These are phyloP conservation scores for Parazoanthus swiftii DNA, from an alignment of 92 coral and sea anemone genomes.

Conservation along the genomic window DNA sequence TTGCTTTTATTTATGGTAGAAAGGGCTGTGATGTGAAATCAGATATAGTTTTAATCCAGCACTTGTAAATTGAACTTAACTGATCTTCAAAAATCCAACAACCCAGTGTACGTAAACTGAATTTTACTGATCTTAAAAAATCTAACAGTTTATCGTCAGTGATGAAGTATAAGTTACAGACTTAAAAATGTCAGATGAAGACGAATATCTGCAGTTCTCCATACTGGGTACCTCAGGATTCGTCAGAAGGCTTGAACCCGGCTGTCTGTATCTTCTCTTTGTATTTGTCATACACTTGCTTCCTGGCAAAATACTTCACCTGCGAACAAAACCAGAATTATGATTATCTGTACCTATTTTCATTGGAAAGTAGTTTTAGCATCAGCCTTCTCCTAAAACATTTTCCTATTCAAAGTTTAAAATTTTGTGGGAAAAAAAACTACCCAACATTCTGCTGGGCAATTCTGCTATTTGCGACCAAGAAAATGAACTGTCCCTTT, in stretches of 20 bases:
- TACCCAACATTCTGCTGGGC: no score
- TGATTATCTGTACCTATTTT: no score
- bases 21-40: no score
- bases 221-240: background rate
- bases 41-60: background rate
- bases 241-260: conserved; percentile 35
- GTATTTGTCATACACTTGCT: conserved; percentile 42
- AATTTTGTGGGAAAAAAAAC: no score
- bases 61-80: background rate
- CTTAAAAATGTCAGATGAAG: background rate
- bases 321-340: background rate
- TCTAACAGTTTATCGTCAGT: background rate
- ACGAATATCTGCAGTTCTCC: background rate
- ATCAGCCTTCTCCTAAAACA: background rate
- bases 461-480: no score
- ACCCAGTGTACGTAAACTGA: background rate
- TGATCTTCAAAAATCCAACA: background rate
- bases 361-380: background rate
- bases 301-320: conserved; percentile 41
- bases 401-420: no score
- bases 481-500: no score
- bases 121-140: background rate
- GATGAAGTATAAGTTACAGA: background rate
- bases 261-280: conserved; percentile 36
- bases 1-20: no score